Conservation (phyloP, 2,797 vertebrate genomes). For the Babyrousa celebensis region DNA sequence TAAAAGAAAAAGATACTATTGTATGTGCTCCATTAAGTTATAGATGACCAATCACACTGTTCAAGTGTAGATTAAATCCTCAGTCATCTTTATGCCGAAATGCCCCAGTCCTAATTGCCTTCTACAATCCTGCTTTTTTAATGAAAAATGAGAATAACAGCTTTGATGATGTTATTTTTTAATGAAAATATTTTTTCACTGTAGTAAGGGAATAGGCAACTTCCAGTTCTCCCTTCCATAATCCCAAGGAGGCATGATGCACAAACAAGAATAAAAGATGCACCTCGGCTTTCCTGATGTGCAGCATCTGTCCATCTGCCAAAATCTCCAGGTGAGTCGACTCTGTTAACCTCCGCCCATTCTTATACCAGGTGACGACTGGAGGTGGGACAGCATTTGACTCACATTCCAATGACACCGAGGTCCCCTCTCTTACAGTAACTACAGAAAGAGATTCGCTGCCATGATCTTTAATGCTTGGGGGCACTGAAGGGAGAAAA, state of each 20-base stretch:
- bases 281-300: slow-evolving; percentile 95
- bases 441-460: slow-evolving; percentile 93
- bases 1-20: slow-evolving; percentile 90
- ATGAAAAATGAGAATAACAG: slow-evolving; percentile 37
- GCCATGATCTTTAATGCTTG: slow-evolving; percentile 95
- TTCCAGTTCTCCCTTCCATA: background rate
- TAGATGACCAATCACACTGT: slow-evolving; percentile 77
- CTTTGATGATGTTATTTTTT: background rate
- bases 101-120: slow-evolving; percentile 61
- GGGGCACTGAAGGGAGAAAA: slow-evolving; percentile 93
- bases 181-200: slow-evolving; percentile 6
- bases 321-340: slow-evolving; percentile 92
- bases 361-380: slow-evolving; percentile 97
- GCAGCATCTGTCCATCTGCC: slow-evolving; percentile 93
- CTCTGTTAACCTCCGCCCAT: slow-evolving; percentile 92
- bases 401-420: slow-evolving; percentile 94
- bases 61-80: slow-evolving; percentile 69
- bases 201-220: background rate
- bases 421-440: slow-evolving; percentile 93
- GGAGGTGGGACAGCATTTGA: slow-evolving; percentile 97
- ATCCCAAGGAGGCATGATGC: background rate
- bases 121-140: slow-evolving; percentile 36
- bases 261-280: slow-evolving; percentile 70
- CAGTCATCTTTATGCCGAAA: slow-evolving; percentile 78
- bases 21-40: slow-evolving; percentile 81